Evolutionary conservation across 1,140 invertebrate genomes (phyloP), one percentile per base, ranked within the genome.

Genomic region (Melanaphis sacchari): DNA sequence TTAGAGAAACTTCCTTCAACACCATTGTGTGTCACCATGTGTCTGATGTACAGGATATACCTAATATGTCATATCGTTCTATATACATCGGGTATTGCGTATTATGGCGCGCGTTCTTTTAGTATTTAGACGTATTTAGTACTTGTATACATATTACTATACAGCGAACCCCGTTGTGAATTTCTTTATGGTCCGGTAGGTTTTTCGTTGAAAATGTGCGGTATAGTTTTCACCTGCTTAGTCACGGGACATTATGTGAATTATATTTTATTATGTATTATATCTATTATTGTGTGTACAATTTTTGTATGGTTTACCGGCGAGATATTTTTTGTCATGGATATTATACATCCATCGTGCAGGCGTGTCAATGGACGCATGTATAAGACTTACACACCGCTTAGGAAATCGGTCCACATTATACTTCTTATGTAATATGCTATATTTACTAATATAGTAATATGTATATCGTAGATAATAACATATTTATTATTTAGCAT

Each of bases 211-310:
- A 43, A 84, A 49, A 84, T 49, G n/a, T 36, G 66, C 52, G 26
- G 40, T 92, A 92, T 46, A 92, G 76, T 84, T 92, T 92, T 92
- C 91, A 92, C 91, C 91, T 84, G 91, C 46, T 84, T 92, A 84
- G 91, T 92, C 43, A 92, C 43, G 91, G 91, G 41, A 52, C 76
- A 92, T 92, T 92, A 92, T 84, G 22, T 31, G 87, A 89, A 89
- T 89, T 91, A 91, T 40, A 36, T 59, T 54, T 90, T 91, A 91
- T 81, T 91, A 66, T 66, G 15, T 52, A 81, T 43, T 90, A 90
- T 36, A 26, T 38, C 18, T 92, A 92, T 82, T 40, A 26, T 36
- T 90, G 15, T 49, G 49, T 90, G 4, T 90, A 41, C 52, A 24
- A 90, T 90, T 90, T 59, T 52, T 90, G 40, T 90, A 59, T 31